Evolutionary conservation across 2,797 vertebrate genomes (phyloP).

Genomic region (Brachymystax lenok): DNA sequence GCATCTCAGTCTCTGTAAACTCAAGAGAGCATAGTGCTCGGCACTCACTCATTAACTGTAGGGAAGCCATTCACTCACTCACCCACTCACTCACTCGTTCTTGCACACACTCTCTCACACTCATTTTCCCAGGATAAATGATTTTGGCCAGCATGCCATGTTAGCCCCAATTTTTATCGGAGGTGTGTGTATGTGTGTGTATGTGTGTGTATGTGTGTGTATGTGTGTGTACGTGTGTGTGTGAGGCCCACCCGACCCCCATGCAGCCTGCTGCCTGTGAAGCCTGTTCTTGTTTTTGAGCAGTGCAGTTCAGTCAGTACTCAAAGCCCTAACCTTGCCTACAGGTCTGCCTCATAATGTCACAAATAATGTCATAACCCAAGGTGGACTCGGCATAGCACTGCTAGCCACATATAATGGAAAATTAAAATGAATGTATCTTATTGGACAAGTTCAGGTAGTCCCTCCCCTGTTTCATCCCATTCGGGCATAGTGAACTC

Average conservation of each 20-base stretch:
- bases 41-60: not conserved
- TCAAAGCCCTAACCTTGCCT: constrained; percentile 55
- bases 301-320: constrained; percentile 10
- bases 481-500: not conserved
- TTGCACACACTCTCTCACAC: constrained; percentile 16
- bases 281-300: constrained; percentile 5
- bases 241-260: constrained; percentile 5
- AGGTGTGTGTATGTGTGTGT: constrained; percentile 6
- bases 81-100: constrained; percentile 14
- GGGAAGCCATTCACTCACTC: constrained; percentile 19
- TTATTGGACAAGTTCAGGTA: not conserved
- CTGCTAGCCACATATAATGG: too few species aligned
- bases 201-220: constrained; percentile 22
- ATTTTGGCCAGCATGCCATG: not conserved
- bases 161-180: constrained; percentile 72
- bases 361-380: constrained; percentile 55
- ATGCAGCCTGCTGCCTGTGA: constrained; percentile 3
- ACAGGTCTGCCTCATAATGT: constrained; percentile 53
- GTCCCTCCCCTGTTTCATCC: not conserved
- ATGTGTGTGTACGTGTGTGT: constrained; percentile 32
- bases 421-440: not conserved
- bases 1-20: not conserved
- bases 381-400: constrained; percentile 24
- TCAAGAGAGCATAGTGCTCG: not conserved
- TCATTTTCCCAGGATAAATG: constrained; percentile 38